Base-by-base conservation (phyloP, 2,113 vertebrate genomes). In the Progne subis region DNA sequence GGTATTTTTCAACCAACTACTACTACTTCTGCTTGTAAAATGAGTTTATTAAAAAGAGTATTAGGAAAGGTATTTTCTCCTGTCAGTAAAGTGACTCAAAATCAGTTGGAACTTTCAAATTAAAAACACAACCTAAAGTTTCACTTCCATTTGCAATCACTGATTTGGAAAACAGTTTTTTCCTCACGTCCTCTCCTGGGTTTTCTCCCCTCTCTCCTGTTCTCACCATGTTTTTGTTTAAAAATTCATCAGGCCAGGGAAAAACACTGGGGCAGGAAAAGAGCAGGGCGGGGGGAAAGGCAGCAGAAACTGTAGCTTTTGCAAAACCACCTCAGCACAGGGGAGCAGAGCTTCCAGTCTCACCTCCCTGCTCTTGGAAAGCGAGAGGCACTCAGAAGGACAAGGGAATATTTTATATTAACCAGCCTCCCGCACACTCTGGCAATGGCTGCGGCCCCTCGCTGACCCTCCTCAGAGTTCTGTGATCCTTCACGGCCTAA, bases 401-500 rank as follows among this genome's bases (percentile, higher is more conserved):
- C 2, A 5, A 53, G 92, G 85, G 74, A 77, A 50, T 82, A 93
- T 69, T 64, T 8, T 16, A 0, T 50, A 75, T 55, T 75, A 75
- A 50, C 79, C 61, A 75, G 20, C 21, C 41, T 59, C 78, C 60
- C 0, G 4, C 52, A 28, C 0, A 3, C 5, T 69, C 37, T 0
- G 0, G 47, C 21, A 8, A 75, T 1, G 0, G 74, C 46, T 2
- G 1, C 0, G 0, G 69, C 81, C 60, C 81, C 60, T 21, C 0
- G 0, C 24, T 61, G 77, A 86, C 69, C 44, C 49, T 72, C 57
- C 5, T 8, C 85, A 72, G 57, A 83, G 52, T 26, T 47, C 82
- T 23, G 60, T 4, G 2, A 21, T 32, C 61, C 71, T 53, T 49
- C 44, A 23, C 11, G 52, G 44, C n/a, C 50, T 65, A 43, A 44